Conservation (phyloP, 2,888 invertebrate genomes). For the Amblyteles armatorius region DNA sequence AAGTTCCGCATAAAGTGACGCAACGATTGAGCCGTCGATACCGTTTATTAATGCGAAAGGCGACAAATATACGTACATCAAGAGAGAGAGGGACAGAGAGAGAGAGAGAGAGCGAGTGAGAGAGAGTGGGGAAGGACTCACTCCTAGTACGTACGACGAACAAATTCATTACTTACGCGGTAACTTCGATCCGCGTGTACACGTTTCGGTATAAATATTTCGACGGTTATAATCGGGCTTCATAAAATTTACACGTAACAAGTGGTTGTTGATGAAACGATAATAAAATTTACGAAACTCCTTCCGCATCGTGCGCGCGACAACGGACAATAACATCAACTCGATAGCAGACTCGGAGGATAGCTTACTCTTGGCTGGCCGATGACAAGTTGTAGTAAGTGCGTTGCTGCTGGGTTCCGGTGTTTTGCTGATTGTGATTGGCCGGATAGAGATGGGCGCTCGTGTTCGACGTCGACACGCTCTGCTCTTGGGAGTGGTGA, state of each 20-base stretch:
- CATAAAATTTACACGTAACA: no score
- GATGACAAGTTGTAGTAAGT: slow-evolving; percentile 79
- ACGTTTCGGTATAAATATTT: no score
- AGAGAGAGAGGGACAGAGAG: slow-evolving; percentile 48
- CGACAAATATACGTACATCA: slow-evolving; percentile 1
- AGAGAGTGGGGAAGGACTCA: no score
- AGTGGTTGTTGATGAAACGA: no score
- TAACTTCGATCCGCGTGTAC: no score
- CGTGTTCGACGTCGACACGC: slow-evolving; percentile 67
- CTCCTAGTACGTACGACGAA: no score
- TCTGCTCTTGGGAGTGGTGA: slow-evolving; percentile 69
- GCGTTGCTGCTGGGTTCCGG: slow-evolving; percentile 57
- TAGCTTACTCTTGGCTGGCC: slow-evolving; percentile 80
- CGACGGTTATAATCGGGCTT: no score
- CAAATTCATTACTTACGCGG: no score
- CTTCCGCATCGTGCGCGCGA: not conserved
- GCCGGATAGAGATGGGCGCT: slow-evolving; percentile 67
- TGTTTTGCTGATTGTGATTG: slow-evolving; percentile 47
- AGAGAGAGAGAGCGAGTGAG: slow-evolving; percentile 28
- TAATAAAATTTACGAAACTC: no score
- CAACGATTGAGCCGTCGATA: slow-evolving; percentile 68
- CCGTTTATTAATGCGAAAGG: slow-evolving; percentile 31
- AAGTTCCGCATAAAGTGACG: slow-evolving; percentile 80
- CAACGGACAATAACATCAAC: not conserved
- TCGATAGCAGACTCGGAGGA: not conserved